phyloP scores from a whole-genome alignment of 2,888 invertebrate species.

The Epinotia bilunana region DNA sequence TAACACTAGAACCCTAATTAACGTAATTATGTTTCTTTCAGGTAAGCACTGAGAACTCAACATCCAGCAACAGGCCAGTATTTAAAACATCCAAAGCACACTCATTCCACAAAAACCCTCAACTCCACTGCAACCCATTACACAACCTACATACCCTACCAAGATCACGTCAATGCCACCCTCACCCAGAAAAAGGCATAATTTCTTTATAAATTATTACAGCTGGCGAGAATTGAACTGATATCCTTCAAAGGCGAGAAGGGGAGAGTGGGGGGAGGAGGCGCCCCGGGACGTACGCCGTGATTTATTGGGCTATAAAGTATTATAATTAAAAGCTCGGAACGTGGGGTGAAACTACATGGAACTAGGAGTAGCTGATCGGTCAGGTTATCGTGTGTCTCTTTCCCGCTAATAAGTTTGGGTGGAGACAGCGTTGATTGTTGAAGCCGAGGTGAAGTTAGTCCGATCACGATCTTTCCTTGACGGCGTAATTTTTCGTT shows the following conservation, averaged over 20 bases:
- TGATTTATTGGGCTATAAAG: slow-evolving; percentile 92
- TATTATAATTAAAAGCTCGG: slow-evolving; percentile 90
- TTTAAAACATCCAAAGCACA: background rate
- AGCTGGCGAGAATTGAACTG: slow-evolving; percentile 87
- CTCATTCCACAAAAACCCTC: background rate
- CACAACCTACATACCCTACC: slow-evolving; percentile 16
- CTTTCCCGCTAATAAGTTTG: slow-evolving; percentile 35
- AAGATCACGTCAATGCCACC: slow-evolving; percentile 47
- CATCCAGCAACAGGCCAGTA: background rate
- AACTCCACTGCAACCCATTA: slow-evolving; percentile 31
- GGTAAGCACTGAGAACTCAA: slow-evolving; percentile 18
- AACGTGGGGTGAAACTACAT: slow-evolving; percentile 76
- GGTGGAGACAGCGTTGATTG: slow-evolving; percentile 22
- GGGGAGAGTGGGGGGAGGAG: slow-evolving; percentile 61
- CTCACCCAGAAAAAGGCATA: slow-evolving; percentile 73
- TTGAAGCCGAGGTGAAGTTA: slow-evolving; percentile 2
- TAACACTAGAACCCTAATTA: background rate
- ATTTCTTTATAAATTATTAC: slow-evolving; percentile 89
- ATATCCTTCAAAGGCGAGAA: slow-evolving; percentile 83
- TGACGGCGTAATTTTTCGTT: background rate
- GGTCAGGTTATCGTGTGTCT: slow-evolving; percentile 48
- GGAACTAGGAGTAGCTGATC: slow-evolving; percentile 66
- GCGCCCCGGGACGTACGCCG: slow-evolving; percentile 76
- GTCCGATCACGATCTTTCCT: background rate
- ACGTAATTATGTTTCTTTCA: slow-evolving; percentile 4